phyloP scores from a whole-genome alignment of 2,797 vertebrate species.

The Hapalemur alaotrensis region DNA sequence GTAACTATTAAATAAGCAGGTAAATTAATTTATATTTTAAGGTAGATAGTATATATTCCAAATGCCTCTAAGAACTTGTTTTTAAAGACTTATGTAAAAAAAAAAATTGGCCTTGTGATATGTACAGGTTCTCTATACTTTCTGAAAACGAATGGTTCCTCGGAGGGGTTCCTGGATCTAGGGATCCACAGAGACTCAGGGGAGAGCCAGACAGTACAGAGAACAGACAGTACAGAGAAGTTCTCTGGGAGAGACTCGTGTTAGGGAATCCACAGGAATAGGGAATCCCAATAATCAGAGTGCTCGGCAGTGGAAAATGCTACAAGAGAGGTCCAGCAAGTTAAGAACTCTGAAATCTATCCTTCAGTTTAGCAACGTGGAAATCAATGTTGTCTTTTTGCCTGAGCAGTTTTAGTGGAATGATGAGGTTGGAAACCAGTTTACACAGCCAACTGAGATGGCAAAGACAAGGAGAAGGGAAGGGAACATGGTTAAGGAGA shows the following conservation, averaged over 20 bases:
- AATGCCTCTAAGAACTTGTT: conserved; percentile 24
- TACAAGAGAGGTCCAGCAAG: background rate
- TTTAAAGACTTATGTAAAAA: background rate
- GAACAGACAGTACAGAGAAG: background rate
- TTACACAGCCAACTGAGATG: background rate
- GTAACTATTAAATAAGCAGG: background rate
- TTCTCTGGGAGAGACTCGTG: background rate
- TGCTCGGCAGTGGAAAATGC: background rate
- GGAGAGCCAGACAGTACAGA: background rate
- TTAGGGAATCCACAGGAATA: background rate
- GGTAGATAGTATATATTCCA: background rate
- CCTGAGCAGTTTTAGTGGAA: background rate
- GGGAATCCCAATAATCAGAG: background rate
- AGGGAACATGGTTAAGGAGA: background rate
- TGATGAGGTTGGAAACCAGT: background rate
- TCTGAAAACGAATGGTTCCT: background rate
- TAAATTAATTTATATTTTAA: conserved; percentile 16
- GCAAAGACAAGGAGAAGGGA: background rate
- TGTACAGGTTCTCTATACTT: background rate
- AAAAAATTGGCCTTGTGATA: background rate
- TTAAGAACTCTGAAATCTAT: background rate
- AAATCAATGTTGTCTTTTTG: background rate
- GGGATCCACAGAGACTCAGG: background rate
- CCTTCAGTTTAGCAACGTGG: background rate
- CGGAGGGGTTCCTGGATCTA: background rate